Conservation (phyloP, 2,888 invertebrate species). For the Epistrophe grossulariae region DNA sequence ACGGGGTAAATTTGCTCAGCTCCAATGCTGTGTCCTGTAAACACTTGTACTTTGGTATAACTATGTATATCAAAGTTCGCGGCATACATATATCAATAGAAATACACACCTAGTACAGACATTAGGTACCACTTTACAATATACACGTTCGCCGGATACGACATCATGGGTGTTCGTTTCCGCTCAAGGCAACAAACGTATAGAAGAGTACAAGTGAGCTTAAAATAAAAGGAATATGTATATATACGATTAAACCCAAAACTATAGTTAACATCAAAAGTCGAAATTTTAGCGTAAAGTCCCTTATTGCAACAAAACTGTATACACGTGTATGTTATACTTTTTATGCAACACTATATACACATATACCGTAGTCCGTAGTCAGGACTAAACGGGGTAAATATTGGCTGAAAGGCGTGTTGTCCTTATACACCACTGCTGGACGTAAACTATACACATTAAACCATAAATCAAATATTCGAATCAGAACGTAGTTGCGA, state of each 20-base stretch:
- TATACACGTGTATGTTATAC: background rate
- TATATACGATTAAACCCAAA: background rate
- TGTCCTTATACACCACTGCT: constrained; percentile 46
- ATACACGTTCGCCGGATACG: background rate
- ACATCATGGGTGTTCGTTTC: background rate
- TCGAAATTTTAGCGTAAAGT: constrained; percentile 16
- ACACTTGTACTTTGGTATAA: background rate
- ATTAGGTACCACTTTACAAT: background rate
- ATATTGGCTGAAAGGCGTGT: constrained; percentile 34
- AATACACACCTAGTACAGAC: background rate
- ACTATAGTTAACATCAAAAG: constrained; percentile 15
- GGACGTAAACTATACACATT: constrained; percentile 53
- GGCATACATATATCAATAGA: background rate
- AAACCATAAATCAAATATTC: constrained; percentile 67
- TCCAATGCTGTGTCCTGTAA: background rate
- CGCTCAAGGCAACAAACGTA: background rate
- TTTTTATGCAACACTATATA: background rate
- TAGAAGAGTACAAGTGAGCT: background rate
- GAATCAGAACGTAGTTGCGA: constrained; percentile 49
- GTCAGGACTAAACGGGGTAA: background rate
- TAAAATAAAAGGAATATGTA: too few relatives aligned
- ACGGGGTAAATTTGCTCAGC: background rate
- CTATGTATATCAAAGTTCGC: background rate
- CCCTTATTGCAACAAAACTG: background rate
- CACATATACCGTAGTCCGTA: background rate